Conservation (phyloP, 37 sponge, comb jelly and placozoan genomes). For the Ianthella basta region DNA sequence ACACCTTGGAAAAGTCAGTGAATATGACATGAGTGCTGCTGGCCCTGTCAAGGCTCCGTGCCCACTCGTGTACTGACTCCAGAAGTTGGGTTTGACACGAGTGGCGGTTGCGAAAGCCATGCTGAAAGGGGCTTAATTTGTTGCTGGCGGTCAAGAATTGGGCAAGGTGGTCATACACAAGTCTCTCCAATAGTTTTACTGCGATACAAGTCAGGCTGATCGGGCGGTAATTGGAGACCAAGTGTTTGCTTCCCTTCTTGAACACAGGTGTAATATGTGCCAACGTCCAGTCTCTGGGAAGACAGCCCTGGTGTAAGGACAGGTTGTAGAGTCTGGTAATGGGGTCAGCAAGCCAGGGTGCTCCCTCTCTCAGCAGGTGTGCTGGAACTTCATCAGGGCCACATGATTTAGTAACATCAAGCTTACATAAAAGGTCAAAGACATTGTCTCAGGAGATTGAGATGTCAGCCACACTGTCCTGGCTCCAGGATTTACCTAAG, state of each 20-base stretch:
- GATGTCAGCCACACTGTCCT: background rate
- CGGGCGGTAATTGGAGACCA: slow-evolving; percentile 40
- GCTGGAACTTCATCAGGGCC: slow-evolving; percentile 52
- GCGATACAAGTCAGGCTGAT: slow-evolving; percentile 39
- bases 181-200: slow-evolving; percentile 17
- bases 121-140: slow-evolving; percentile 20
- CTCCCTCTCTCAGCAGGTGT: slow-evolving; percentile 24
- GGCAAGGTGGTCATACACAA: slow-evolving; percentile 2
- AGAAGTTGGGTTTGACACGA: slow-evolving; percentile 47
- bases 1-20: slow-evolving; percentile 49
- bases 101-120: slow-evolving; percentile 22
- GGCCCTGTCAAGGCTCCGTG: slow-evolving; percentile 1
- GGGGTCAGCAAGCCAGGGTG: slow-evolving; percentile 24
- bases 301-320: slow-evolving; percentile 15
- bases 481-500: slow-evolving; percentile 12
- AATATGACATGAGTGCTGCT: slow-evolving; percentile 27
- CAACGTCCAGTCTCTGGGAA: slow-evolving; percentile 40
- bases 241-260: slow-evolving; percentile 52
- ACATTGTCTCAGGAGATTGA: slow-evolving; percentile 1
- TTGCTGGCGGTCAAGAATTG: slow-evolving; percentile 3
- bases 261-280: slow-evolving; percentile 42
- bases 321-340: slow-evolving; percentile 19
- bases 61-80: slow-evolving; percentile 39
- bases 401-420: slow-evolving; percentile 39
- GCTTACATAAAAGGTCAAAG: background rate